phyloP scores from a whole-genome alignment of 2,113 vertebrate species.

The Spea bombifrons region DNA sequence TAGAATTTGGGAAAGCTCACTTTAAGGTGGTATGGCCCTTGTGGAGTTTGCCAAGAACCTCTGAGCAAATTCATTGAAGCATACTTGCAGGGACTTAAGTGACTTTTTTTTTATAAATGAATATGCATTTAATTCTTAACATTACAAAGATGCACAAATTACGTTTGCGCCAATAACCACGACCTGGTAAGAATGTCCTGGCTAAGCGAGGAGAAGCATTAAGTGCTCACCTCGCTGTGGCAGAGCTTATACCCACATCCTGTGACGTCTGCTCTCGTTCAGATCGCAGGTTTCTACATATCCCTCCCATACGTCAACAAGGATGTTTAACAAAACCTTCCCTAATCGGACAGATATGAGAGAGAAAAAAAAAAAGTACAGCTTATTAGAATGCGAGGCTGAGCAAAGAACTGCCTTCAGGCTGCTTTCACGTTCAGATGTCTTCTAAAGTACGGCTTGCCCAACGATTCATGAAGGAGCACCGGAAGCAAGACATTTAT shows the following conservation, averaged over 20 bases:
- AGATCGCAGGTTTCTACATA: slow-evolving; percentile 29
- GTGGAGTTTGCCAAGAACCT: too few species aligned
- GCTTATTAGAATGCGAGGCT: background rate
- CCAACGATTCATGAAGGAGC: background rate
- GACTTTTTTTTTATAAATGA: too few species aligned
- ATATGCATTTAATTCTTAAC: too few species aligned
- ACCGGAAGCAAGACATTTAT: background rate
- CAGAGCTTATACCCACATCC: slow-evolving; percentile 32
- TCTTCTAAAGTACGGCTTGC: background rate
- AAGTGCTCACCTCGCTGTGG: background rate
- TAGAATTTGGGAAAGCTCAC: too few species aligned
- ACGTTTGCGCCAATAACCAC: too few species aligned
- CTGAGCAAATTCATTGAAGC: too few species aligned
- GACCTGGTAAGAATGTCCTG: too few species aligned
- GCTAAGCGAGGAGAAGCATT: background rate
- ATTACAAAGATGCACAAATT: too few species aligned
- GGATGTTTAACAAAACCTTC: slow-evolving; percentile 7
- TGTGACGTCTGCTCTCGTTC: slow-evolving; percentile 18
- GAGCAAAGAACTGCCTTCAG: slow-evolving; percentile 5
- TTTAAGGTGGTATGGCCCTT: too few species aligned
- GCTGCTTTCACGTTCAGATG: background rate
- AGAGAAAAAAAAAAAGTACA: background rate
- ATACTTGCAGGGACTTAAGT: too few species aligned
- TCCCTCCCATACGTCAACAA: slow-evolving; percentile 14
- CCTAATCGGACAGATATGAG: background rate